Evolutionary conservation across 2,797 vertebrate species (phyloP).

Genomic region (Mus minutoides): DNA sequence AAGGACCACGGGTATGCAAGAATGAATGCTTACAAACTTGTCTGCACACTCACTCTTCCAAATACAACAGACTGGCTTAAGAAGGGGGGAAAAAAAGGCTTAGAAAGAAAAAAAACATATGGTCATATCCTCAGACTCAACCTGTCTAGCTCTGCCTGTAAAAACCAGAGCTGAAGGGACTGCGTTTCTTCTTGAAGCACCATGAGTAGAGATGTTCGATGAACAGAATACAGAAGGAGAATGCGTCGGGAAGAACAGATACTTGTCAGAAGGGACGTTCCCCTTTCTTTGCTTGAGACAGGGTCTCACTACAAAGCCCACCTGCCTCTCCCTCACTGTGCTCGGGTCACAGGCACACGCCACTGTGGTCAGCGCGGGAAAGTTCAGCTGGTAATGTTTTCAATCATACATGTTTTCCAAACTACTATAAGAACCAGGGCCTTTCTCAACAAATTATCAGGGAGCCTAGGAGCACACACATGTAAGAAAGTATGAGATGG

Average conservation of each 20-base stretch:
- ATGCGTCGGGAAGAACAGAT: not conserved
- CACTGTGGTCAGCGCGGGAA: not conserved
- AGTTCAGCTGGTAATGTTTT: conserved; percentile 21
- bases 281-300: not conserved
- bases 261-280: not conserved
- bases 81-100: conserved; percentile 22
- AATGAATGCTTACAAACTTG: not conserved
- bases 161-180: not conserved
- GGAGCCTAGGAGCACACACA: not conserved
- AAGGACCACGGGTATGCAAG: not conserved
- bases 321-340: not conserved
- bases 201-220: not conserved
- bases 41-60: not conserved
- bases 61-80: not conserved
- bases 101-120: conserved; percentile 4
- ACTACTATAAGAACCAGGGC: not conserved
- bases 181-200: not conserved
- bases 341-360: not conserved
- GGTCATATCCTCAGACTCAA: not conserved
- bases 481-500: not conserved
- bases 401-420: conserved; percentile 8
- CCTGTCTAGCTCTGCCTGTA: not conserved
- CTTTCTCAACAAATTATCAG: conserved; percentile 21
- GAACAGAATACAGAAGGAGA: not conserved
- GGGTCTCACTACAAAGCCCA: not conserved